These are phyloP conservation scores for Hestina assimilis DNA, from an alignment of 1,140 invertebrate genomes.

Conservation along the genomic window DNA sequence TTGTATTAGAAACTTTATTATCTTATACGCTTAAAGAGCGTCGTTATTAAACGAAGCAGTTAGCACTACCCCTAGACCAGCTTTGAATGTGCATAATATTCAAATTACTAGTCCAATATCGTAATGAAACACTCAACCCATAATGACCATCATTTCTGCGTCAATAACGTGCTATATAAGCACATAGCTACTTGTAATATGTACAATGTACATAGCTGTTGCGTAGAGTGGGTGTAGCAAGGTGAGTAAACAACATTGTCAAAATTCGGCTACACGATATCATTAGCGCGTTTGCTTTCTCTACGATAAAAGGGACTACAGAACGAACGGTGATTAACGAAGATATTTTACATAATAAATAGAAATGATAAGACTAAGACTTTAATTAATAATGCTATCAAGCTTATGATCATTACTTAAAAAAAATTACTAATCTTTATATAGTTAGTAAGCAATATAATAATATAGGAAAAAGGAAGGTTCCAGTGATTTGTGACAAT, in stretches of 20 bases:
- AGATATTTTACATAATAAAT: neutral
- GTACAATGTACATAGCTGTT: neutral
- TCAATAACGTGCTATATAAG: constrained; percentile 4
- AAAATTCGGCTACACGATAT: neutral
- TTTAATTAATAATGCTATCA: too few relatives aligned
- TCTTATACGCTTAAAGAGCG: too few relatives aligned
- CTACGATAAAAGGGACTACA: neutral
- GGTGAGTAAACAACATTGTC: constrained; percentile 1
- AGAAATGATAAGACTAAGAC: too few relatives aligned
- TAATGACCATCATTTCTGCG: constrained; percentile 2
- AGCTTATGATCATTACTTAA: too few relatives aligned
- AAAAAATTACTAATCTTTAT: too few relatives aligned
- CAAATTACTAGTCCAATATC: constrained; percentile 12
- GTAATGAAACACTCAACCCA: constrained; percentile 9
- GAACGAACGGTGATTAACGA: neutral
- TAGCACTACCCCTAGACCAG: constrained; percentile 1
- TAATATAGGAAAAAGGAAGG: too few relatives aligned
- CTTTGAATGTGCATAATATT: constrained; percentile 11
- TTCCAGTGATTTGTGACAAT: too few relatives aligned
- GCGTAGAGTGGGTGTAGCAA: neutral
- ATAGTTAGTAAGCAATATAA: too few relatives aligned
- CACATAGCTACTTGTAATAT: too few relatives aligned
- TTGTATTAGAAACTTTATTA: neutral
- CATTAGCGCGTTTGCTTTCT: neutral
- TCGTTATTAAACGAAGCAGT: neutral